A percentile compares a stretch with the other conserved stretches of the same genome.
These are phyloP conservation scores for Amphipoea lucens DNA, from an alignment of 2,888 invertebrate species.

Conservation along the genomic window DNA sequence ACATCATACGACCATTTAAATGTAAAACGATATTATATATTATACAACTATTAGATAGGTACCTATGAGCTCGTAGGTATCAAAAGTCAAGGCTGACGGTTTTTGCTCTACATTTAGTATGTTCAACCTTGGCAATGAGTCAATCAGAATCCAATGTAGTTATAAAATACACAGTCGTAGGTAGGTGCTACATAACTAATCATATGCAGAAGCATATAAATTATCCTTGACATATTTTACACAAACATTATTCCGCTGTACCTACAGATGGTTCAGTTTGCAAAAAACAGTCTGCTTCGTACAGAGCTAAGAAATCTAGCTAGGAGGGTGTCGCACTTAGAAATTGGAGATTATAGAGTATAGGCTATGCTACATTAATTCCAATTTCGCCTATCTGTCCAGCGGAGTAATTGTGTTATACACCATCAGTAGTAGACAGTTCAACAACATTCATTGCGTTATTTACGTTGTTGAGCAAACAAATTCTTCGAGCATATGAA, in stretches of 20 bases:
- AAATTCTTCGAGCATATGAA: too few relatives aligned
- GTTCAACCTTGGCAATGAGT: slow-evolving; percentile 44
- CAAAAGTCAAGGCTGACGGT: slow-evolving; percentile 20
- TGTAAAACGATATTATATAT: too few relatives aligned
- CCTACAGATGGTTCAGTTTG: too few relatives aligned
- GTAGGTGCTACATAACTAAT: not conserved
- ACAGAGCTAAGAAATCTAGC: not conserved
- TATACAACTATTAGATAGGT: not conserved
- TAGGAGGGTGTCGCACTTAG: not conserved
- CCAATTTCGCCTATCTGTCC: not conserved
- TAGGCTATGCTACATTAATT: not conserved
- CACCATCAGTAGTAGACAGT: too few relatives aligned
- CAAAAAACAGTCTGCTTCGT: not conserved
- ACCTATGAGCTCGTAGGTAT: not conserved
- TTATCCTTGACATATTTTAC: slow-evolving; percentile 12
- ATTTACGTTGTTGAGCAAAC: too few relatives aligned
- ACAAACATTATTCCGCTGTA: not conserved
- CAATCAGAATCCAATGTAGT: slow-evolving; percentile 3
- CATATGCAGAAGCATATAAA: not conserved
- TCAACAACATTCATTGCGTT: too few relatives aligned
- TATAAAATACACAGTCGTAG: not conserved
- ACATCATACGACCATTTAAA: not conserved
- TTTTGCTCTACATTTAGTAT: slow-evolving; percentile 30
- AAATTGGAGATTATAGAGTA: not conserved
- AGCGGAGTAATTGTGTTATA: too few relatives aligned